These are phyloP conservation scores for Lophotis ruficrista DNA, from an alignment of 2,113 vertebrate genomes.

Conservation along the genomic window DNA sequence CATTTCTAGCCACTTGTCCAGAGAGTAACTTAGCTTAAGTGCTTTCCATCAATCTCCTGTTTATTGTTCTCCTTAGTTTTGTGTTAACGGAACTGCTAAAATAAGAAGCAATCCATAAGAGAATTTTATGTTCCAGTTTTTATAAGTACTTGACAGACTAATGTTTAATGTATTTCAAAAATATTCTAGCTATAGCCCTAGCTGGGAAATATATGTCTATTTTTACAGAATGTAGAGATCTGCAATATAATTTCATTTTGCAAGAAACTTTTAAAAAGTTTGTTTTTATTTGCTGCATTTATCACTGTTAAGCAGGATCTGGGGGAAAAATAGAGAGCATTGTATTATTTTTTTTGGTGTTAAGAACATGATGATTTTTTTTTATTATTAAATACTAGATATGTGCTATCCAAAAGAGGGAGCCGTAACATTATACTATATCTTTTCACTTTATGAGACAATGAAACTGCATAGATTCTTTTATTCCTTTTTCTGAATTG, in stretches of 20 bases:
- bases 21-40: background rate
- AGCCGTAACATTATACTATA: slow-evolving; percentile 66
- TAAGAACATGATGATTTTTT: background rate
- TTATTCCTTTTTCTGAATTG: background rate
- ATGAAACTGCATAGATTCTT: background rate
- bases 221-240: background rate
- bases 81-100: background rate
- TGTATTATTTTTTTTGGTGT: background rate
- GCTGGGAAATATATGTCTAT: background rate
- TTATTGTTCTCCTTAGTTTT: background rate
- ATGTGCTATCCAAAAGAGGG: slow-evolving; percentile 73
- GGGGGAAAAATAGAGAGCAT: background rate
- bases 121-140: background rate
- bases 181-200: background rate
- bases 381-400: background rate
- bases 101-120: background rate
- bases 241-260: background rate
- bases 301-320: background rate
- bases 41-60: background rate
- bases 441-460: background rate
- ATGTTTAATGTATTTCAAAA: background rate
- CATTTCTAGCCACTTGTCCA: background rate
- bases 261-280: background rate
- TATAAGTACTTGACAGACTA: background rate
- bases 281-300: background rate